Evolutionary conservation across 2,113 vertebrate genomes (phyloP), one percentile per base, ranked within the genome.

Genomic region (Limnothrissa miodon): DNA sequence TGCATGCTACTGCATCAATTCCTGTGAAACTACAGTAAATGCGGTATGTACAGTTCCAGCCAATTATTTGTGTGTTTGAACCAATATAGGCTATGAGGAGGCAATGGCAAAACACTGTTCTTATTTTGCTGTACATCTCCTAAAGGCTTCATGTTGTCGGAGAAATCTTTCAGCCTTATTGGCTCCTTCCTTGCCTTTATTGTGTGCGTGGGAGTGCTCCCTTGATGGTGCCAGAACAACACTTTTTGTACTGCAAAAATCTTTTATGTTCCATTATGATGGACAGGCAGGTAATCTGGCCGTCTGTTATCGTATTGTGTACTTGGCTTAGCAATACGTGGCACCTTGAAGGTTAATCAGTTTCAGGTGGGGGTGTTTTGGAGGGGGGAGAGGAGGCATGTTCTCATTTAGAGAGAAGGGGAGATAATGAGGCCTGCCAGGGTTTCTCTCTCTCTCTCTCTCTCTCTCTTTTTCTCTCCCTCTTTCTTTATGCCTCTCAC

Each of bases 311-410:
- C 66, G 13, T 39, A 33, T 33, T 36, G 10, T 74, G 66, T 74
- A 2, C 66, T 74, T 10, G 15, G 66, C 66, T 74, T 33, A 33
- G 66, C 66, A 36, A 36, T 74, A 36, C 29, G 66, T 74, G 66
- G 66, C 33, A 36, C 29, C 17, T 74, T 74, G 66, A 74, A 74
- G 66, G 66, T 74, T 74, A 74, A 74, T 74, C 29, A 74, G 66
- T 29, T 74, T 33, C 66, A 36, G 66, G 46, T 85, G 39, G 79
- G 44, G 25, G 42, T 42, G 42, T 42, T 42, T 42, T 45, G 11
- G 4, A 45, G 33, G 29, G 29, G 66, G 15, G 29, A 74, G 33
- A 36, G 66, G 66, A 74, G 66, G 29, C 66, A 74, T 74, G 33
- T 74, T 74, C 33, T 74, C 29, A 74, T 36, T 39, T 74, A 74